Conservation (phyloP, 2,888 invertebrate species). For the Cartodere bifasciata region DNA sequence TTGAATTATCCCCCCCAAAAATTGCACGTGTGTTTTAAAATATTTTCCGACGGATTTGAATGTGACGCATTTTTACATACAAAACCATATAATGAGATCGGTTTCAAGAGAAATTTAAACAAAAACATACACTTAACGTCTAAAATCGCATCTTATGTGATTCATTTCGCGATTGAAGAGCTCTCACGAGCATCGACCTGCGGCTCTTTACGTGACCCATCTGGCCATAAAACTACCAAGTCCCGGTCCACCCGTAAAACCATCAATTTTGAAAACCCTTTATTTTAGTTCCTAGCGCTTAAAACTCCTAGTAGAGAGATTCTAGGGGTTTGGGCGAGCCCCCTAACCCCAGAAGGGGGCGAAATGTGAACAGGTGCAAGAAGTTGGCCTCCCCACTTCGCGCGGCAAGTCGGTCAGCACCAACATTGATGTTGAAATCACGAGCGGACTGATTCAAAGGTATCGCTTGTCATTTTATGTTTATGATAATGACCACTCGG, state of each 20-base stretch:
- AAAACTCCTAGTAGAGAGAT: too few relatives aligned
- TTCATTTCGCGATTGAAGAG: neutral
- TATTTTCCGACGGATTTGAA: slow-evolving; percentile 1
- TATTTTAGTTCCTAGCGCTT: too few relatives aligned
- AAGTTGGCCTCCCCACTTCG: slow-evolving; percentile 22
- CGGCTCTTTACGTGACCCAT: slow-evolving; percentile 1
- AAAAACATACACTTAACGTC: too few relatives aligned
- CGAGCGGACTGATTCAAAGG: slow-evolving; percentile 27
- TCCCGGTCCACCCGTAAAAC: too few relatives aligned
- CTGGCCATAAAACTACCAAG: neutral
- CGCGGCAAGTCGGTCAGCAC: slow-evolving; percentile 24
- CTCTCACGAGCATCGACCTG: slow-evolving; percentile 16
- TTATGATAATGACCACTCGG: slow-evolving; percentile 22
- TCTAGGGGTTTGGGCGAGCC: too few relatives aligned
- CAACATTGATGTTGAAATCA: slow-evolving; percentile 30
- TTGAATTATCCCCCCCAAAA: too few relatives aligned
- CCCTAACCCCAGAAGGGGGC: slow-evolving; percentile 26
- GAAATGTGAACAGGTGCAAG: slow-evolving; percentile 32
- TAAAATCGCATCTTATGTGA: too few relatives aligned
- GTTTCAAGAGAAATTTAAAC: neutral
- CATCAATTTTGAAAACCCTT: too few relatives aligned
- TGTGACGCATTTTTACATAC: slow-evolving; percentile 1
- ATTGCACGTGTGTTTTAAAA: too few relatives aligned
- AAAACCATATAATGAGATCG: neutral
- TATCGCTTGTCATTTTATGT: slow-evolving; percentile 27